Base-by-base conservation (phyloP, 1,140 invertebrate genomes). In the Medauroidea extradentata region DNA sequence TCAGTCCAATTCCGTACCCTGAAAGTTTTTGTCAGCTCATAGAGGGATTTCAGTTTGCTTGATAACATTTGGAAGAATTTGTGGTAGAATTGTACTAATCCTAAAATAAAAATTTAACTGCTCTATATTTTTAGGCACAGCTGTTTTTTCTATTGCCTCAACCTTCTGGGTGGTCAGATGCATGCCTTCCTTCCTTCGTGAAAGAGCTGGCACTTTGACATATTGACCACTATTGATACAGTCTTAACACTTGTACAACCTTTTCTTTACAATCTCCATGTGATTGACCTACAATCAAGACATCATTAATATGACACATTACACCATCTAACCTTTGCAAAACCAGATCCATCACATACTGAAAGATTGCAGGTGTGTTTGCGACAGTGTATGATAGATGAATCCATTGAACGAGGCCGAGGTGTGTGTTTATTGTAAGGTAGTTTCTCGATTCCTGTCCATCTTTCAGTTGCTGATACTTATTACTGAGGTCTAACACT, bases 171-270 rank as follows among this genome's bases (percentile, higher is more conserved):
- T 61, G 52, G 69, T 64, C 39, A 66, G 63, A 27, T 65, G 64
- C 1, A 78, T 39, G 14, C 73, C 73, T 7, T 69, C 56, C 24
- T 61, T 57, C 64, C 50, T 29, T 60, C 43, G n/a, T 57, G 49
- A 2, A 65, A 51, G 62, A 76, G 70, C 39, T 61, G 42, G 61
- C 73, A 72, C 63, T 78, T 78, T 42, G 68, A 62, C 21, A 55
- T 65, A 48, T 75, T 75, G 1, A 76, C 42, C 23, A 41, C 65
- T 55, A 43, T 62, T 5, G 1, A 70, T 57, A 23, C 53, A 25
- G 3, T 60, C 18, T n/a, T 13, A 74, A 58, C 5, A 70, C 67
- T 54, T 64, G 16, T 27, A 24, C 16, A 24, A 59, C 50, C 34
- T 43, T 60, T 4, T 55, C 39, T 41, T n/a, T 19, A 44, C 55